These are phyloP conservation scores for Lordiphosa stackelbergi DNA, from an alignment of 1,140 invertebrate species.

Conservation along the genomic window DNA sequence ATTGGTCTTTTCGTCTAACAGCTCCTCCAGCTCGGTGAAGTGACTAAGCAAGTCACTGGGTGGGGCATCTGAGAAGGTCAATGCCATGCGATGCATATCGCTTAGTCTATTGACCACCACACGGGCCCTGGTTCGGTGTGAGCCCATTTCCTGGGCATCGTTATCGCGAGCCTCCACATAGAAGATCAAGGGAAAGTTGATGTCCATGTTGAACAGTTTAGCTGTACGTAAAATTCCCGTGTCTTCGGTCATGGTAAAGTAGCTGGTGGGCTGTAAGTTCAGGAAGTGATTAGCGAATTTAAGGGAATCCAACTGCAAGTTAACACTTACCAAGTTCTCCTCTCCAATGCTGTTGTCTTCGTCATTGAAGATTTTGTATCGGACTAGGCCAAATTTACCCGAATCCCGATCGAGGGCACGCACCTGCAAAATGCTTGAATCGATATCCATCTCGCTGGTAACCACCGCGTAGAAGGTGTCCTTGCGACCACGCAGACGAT, in stretches of 20 bases:
- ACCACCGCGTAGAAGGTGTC: conserved; percentile 86
- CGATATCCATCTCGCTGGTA: conserved; percentile 83
- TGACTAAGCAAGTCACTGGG: conserved; percentile 84
- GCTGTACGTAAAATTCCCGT: conserved; percentile 86
- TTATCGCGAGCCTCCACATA: conserved; percentile 81
- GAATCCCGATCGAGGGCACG: conserved; percentile 90
- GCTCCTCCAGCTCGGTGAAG: conserved; percentile 81
- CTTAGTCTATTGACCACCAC: conserved; percentile 82
- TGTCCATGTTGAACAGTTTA: conserved; percentile 83
- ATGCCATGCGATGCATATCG: conserved; percentile 85
- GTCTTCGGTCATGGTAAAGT: conserved; percentile 85
- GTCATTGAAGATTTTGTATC: conserved; percentile 80
- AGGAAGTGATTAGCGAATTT: background rate
- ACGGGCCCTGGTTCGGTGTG: conserved; percentile 62
- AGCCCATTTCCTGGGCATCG: conserved; percentile 62
- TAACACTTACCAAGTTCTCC: conserved; percentile 41
- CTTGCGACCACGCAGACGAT: conserved; percentile 77
- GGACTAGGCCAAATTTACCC: conserved; percentile 86
- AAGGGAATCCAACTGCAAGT: background rate
- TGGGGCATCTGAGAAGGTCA: conserved; percentile 86
- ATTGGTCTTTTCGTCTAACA: conserved; percentile 84
- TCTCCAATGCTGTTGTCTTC: conserved; percentile 79
- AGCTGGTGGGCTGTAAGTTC: conserved; percentile 73
- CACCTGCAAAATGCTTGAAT: conserved; percentile 84
- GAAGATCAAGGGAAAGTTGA: conserved; percentile 85